These are phyloP conservation scores for Delphinapterus leucas DNA, from an alignment of 2,113 vertebrate genomes.

Conservation along the genomic window DNA sequence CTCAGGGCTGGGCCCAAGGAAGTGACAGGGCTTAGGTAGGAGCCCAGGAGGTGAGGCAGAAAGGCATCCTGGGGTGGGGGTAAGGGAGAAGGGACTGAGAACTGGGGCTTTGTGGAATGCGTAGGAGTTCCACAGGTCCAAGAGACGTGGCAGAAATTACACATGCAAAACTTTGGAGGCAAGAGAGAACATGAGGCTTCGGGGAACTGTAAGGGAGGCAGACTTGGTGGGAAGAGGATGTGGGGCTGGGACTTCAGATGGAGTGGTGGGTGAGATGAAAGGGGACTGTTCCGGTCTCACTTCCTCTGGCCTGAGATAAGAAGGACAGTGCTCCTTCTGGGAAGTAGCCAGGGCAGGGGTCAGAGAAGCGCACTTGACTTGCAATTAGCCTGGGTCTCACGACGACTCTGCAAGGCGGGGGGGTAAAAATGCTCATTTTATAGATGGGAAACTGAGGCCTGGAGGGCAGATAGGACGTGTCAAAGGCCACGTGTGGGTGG, in stretches of 20 bases:
- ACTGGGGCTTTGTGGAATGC: background rate
- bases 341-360: background rate
- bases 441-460: background rate
- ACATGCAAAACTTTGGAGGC: background rate
- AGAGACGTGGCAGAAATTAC: background rate
- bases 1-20: background rate
- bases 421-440: accelerated
- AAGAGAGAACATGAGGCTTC: background rate
- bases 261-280: too few species aligned
- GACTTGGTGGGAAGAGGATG: background rate
- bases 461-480: background rate
- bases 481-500: too few species aligned
- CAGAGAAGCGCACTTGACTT: background rate
- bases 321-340: background rate
- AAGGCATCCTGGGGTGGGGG: background rate
- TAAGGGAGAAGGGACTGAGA: background rate
- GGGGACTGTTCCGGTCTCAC: background rate
- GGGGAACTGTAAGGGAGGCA: background rate
- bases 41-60: background rate
- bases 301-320: constrained; percentile 5
- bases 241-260: background rate
- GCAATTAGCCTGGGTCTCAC: background rate
- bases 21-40: background rate
- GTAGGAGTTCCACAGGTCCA: background rate
- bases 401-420: background rate